Conservation (phyloP, 2,113 vertebrate genomes). For the Puma concolor region DNA sequence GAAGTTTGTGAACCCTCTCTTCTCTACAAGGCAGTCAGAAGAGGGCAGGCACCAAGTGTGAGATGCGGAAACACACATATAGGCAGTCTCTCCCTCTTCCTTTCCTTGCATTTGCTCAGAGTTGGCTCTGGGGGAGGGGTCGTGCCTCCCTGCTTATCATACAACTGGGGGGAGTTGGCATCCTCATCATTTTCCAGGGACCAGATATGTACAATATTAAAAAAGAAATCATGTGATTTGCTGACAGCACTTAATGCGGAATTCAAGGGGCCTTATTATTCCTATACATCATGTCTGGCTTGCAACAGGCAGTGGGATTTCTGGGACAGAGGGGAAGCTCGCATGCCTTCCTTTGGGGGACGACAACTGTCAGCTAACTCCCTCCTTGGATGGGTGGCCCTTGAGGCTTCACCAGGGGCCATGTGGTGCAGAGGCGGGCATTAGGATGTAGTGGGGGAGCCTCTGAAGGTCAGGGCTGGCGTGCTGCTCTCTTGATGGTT, state of each 20-base stretch:
- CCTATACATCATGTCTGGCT: constrained; percentile 55
- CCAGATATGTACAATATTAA: constrained; percentile 73
- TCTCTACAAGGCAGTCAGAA: neutral
- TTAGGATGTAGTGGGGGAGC: rapidly evolving
- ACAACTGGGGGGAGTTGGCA: neutral
- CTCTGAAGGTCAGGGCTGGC: neutral
- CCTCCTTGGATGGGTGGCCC: neutral
- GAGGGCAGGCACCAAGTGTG: no score
- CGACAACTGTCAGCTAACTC: neutral
- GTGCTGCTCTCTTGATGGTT: neutral
- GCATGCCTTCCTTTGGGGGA: neutral
- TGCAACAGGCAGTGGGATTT: constrained; percentile 45
- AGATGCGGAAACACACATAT: rapidly evolving
- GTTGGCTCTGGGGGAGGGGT: neutral
- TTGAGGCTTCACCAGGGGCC: neutral
- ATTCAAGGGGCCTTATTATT: constrained; percentile 69
- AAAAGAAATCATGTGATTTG: constrained; percentile 69
- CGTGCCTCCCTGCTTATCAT: constrained; percentile 35
- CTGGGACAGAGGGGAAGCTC: neutral
- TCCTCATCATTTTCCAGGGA: constrained; percentile 64
- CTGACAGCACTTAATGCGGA: constrained; percentile 69
- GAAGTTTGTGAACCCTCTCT: neutral
- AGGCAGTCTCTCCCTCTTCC: neutral
- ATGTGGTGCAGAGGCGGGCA: neutral
- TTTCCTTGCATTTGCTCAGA: neutral